phyloP scores from a whole-genome alignment of 2,888 invertebrate species.

The Ptilodon capucinus region DNA sequence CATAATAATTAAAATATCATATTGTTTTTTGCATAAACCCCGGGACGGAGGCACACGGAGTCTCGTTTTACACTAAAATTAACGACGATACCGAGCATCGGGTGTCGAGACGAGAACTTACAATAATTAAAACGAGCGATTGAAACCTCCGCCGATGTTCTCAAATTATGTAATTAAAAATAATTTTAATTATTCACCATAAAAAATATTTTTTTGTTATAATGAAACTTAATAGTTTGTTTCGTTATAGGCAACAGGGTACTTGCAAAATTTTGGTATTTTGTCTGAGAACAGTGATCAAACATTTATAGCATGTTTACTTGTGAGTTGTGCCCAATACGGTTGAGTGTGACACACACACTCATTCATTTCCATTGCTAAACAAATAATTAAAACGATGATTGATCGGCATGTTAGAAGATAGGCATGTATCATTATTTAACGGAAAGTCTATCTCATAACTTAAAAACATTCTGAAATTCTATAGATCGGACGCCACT shows the following conservation, averaged over 20 bases:
- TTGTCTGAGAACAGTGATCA: too few relatives aligned
- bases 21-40: slow-evolving; percentile 39
- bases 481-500: slow-evolving; percentile 15
- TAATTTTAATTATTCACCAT: slow-evolving; percentile 56
- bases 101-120: slow-evolving; percentile 54
- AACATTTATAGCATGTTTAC: too few relatives aligned
- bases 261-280: slow-evolving; percentile 6
- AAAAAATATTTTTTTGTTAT: slow-evolving; percentile 35
- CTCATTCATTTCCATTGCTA: too few relatives aligned
- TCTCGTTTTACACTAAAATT: slow-evolving; percentile 59
- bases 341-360: too few relatives aligned
- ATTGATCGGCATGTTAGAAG: too few relatives aligned
- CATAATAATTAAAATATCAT: slow-evolving; percentile 9
- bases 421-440: neutral
- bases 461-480: slow-evolving; percentile 14
- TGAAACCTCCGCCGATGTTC: slow-evolving; percentile 58
- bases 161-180: slow-evolving; percentile 68
- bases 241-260: neutral
- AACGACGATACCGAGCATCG: slow-evolving; percentile 55
- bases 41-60: slow-evolving; percentile 36
- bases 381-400: too few relatives aligned
- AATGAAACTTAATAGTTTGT: slow-evolving; percentile 34
- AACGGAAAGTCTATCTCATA: neutral
- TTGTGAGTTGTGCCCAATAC: too few relatives aligned
- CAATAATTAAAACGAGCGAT: slow-evolving; percentile 65